Evolutionary conservation across 2,113 vertebrate genomes (phyloP), one percentile per base, ranked within the genome.

Genomic region (Prunella himalayana): DNA sequence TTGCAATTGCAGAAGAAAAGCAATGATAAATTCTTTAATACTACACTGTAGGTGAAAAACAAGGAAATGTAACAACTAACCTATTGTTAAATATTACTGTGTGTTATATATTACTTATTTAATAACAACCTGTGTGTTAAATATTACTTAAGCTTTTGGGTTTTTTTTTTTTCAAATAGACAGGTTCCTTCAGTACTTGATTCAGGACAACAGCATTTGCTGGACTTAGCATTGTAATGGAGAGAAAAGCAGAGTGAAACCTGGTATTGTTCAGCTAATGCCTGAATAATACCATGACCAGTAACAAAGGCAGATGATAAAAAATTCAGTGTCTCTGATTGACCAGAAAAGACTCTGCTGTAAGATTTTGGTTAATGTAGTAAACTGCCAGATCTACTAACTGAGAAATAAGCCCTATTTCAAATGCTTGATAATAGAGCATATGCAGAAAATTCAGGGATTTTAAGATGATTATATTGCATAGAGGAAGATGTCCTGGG

Each of bases 161-260:
- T 25, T 23, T 57, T 96, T 96, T 96, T 95, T 83, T 77, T 95
- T 94, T 94, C 15, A 60, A 75, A 50, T 94, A 83, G 81, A 54
- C 91, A 99, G 98, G 97, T 97, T 70, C 94, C 98, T 5, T 98
- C 98, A 95, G 95, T 96, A 42, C 98, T 98, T 97, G 97, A 93
- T 71, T 76, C 81, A 84, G 97, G 73, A 49, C 93, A 98, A 35
- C 92, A 75, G 97, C 96, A 56, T 96, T 98, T 82, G 86, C 98
- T 75, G 98, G 98, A 68, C 5, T 41, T 45, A 25, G 28, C 13
- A 41, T 23, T 87, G 11, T 22, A 50, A 35, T 1, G 2, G 39
- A 23, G 17, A 75, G 42, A 88, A 42, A 20, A 83, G 9, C 30
- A 25, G 15, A 12, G 13, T 25, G 28, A 86, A 65, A 70, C 16